Evolutionary conservation across 2,888 invertebrate species (phyloP).

Genomic region (Tetramorium bicarinatum): DNA sequence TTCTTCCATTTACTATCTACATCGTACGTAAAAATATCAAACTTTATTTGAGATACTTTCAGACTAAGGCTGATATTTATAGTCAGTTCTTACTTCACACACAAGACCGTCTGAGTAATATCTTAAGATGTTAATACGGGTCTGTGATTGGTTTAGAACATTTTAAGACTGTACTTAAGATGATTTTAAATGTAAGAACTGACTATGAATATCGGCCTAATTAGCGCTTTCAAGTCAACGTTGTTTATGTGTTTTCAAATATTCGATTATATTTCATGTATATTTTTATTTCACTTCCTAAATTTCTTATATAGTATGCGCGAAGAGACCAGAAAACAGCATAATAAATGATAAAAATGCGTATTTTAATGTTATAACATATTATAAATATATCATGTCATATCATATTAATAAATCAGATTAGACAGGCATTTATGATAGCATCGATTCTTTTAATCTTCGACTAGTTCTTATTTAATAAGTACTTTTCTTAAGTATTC

Average conservation of each 20-base stretch:
- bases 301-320: not conserved
- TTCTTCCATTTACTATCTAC: not conserved
- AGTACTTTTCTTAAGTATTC: not conserved
- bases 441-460: not conserved
- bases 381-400: not conserved
- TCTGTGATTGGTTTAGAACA: no score
- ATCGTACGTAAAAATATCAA: slow-evolving; percentile 10
- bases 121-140: no score
- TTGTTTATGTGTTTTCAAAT: not conserved
- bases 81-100: no score
- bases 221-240: not conserved
- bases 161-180: no score
- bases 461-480: not conserved
- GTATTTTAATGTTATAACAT: not conserved
- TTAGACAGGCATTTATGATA: not conserved
- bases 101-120: no score
- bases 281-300: not conserved
- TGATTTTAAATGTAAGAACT: no score
- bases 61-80: not conserved
- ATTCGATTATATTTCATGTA: not conserved
- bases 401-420: slow-evolving; percentile 8
- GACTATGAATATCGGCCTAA: not conserved
- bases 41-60: not conserved
- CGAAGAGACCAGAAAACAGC: not conserved
- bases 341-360: not conserved